A percentile compares a stretch with the other conserved stretches of the same genome.
Conservation (phyloP, 2,113 vertebrate genomes). For the Siniperca chuatsi region DNA sequence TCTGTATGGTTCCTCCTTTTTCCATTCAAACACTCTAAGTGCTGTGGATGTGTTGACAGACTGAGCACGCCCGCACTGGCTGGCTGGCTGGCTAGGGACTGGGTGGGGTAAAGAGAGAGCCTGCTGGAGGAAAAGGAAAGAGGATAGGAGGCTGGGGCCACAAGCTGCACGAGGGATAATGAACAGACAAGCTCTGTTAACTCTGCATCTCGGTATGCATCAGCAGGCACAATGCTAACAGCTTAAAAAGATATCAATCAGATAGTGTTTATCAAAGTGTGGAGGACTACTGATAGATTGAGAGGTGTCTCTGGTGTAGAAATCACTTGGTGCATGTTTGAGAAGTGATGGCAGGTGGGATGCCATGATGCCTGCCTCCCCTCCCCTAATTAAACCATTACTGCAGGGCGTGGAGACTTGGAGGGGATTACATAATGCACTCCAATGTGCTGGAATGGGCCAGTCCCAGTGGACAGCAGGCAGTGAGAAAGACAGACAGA, state of each 20-base stretch:
- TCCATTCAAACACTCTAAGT: conserved; percentile 69
- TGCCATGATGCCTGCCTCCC: conserved; percentile 57
- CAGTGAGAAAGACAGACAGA: conserved; percentile 66
- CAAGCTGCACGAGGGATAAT: conserved; percentile 50
- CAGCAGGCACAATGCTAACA: conserved; percentile 54
- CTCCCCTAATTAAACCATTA: conserved; percentile 80
- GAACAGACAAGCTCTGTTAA: conserved; percentile 54
- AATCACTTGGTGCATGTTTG: conserved; percentile 52
- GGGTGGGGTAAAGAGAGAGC: conserved; percentile 53
- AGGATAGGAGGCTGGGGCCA: conserved; percentile 54
- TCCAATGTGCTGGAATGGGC: conserved; percentile 72
- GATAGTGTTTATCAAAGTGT: conserved; percentile 35
- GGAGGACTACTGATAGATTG: conserved; percentile 24
- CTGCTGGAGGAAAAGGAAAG: conserved; percentile 50
- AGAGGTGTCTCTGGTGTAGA: conserved; percentile 46
- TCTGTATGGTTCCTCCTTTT: conserved; percentile 62
- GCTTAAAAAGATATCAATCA: conserved; percentile 47
- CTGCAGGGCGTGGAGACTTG: conserved; percentile 75
- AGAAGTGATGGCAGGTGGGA: conserved; percentile 68
- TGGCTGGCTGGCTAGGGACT: conserved; percentile 59
- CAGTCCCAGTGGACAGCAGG: conserved; percentile 77
- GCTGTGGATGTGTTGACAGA: conserved; percentile 82
- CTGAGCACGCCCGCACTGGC: conserved; percentile 71
- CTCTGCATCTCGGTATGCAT: conserved; percentile 52
- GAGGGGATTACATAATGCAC: conserved; percentile 83